These are phyloP conservation scores for Drosophila sordidula DNA, from an alignment of 2,888 invertebrate genomes.

Conservation along the genomic window DNA sequence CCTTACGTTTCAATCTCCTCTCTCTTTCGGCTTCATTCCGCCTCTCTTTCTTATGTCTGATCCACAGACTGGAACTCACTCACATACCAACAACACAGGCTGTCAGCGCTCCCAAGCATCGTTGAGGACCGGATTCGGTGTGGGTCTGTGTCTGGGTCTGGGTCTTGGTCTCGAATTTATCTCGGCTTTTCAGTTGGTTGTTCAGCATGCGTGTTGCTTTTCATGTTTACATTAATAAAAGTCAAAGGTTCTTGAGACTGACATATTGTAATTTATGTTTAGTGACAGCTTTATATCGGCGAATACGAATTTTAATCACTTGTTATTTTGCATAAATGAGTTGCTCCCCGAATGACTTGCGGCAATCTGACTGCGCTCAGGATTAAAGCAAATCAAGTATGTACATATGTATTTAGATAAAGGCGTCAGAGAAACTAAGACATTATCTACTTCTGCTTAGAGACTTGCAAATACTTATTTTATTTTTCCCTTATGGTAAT, in stretches of 20 bases:
- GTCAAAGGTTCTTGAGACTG: constrained; percentile 80
- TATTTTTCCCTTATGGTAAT: no score
- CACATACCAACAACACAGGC: constrained; percentile 31
- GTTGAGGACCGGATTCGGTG: constrained; percentile 48
- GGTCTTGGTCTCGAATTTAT: constrained; percentile 59
- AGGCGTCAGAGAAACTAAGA: neutral
- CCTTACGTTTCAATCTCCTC: neutral
- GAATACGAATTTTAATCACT: constrained; percentile 77
- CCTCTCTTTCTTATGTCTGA: constrained; percentile 20
- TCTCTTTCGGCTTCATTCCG: neutral
- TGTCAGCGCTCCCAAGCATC: constrained; percentile 57
- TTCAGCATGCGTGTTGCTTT: constrained; percentile 80
- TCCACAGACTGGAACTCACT: constrained; percentile 18
- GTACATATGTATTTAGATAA: no score
- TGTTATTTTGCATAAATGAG: constrained; percentile 81
- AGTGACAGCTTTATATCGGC: constrained; percentile 81
- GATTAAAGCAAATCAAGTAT: constrained; percentile 3
- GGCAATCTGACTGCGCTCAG: constrained; percentile 2
- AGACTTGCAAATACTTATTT: no score
- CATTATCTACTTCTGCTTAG: neutral
- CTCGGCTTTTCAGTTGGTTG: constrained; percentile 70
- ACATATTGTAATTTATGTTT: constrained; percentile 82
- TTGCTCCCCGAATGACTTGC: constrained; percentile 58
- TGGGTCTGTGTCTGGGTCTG: constrained; percentile 21
- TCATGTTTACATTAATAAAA: constrained; percentile 81